phyloP scores from a whole-genome alignment of 2,113 vertebrate species.

The Boulengeromyrus knoepffleri region DNA sequence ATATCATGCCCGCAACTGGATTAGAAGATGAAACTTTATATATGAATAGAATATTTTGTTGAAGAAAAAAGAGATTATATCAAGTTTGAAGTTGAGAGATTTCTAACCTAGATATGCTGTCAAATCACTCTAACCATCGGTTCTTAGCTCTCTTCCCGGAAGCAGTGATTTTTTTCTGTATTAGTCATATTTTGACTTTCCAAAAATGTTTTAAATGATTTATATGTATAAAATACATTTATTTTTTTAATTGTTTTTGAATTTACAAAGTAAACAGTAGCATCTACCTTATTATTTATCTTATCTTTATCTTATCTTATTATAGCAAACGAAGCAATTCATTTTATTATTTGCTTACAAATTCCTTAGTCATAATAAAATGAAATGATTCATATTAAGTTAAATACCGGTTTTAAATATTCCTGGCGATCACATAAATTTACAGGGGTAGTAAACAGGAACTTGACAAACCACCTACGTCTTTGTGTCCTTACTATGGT shows the following conservation, averaged over 20 bases:
- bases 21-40: background rate
- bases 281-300: background rate
- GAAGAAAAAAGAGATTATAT: background rate
- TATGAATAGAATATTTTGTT: background rate
- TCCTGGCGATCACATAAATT: background rate
- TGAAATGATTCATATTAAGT: background rate
- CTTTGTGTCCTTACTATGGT: background rate
- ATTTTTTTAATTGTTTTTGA: background rate
- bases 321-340: background rate
- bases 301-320: background rate
- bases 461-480: background rate
- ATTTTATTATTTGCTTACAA: background rate
- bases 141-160: background rate
- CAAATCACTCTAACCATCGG: background rate
- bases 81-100: background rate
- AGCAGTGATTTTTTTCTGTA: background rate
- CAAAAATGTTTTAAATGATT: background rate
- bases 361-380: background rate
- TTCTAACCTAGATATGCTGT: background rate
- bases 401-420: background rate
- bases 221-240: background rate
- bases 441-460: background rate
- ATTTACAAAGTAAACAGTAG: background rate
- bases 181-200: background rate
- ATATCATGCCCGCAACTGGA: background rate